These are phyloP conservation scores for Brevipalpus yothersi DNA, from an alignment of 1,140 invertebrate species.

Conservation along the genomic window DNA sequence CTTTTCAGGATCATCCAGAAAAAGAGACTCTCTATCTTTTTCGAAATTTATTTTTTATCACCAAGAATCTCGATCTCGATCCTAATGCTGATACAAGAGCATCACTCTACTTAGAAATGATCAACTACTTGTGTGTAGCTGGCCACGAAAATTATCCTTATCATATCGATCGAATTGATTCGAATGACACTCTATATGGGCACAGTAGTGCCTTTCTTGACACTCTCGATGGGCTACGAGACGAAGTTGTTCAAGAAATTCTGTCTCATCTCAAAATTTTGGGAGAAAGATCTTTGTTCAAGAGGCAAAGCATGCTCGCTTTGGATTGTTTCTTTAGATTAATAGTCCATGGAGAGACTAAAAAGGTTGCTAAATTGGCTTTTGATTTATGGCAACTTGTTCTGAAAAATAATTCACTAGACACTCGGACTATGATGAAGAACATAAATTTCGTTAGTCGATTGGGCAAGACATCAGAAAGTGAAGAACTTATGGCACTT, in stretches of 20 bases:
- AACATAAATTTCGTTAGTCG: background rate
- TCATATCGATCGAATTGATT: constrained; percentile 60
- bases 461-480: background rate
- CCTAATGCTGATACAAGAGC: constrained; percentile 24
- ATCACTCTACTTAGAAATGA: constrained; percentile 36
- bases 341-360: background rate
- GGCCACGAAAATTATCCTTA: constrained; percentile 53
- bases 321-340: background rate
- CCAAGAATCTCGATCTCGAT: constrained; percentile 41
- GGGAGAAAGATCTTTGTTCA: background rate
- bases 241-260: background rate
- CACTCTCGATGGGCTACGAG: background rate
- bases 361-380: background rate
- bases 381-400: constrained; percentile 1
- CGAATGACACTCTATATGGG: constrained; percentile 78
- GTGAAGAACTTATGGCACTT: background rate
- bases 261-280: background rate
- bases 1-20: constrained; percentile 49
- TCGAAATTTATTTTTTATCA: constrained; percentile 40
- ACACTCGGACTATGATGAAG: background rate
- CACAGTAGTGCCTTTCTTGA: background rate
- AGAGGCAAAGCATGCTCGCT: background rate
- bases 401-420: background rate
- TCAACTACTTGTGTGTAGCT: constrained; percentile 44
- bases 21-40: constrained; percentile 50